A percentile compares a stretch with the other conserved stretches of the same genome.
These are phyloP conservation scores for Herpetotheres cachinnans DNA, from an alignment of 2,113 vertebrate genomes.

Conservation along the genomic window DNA sequence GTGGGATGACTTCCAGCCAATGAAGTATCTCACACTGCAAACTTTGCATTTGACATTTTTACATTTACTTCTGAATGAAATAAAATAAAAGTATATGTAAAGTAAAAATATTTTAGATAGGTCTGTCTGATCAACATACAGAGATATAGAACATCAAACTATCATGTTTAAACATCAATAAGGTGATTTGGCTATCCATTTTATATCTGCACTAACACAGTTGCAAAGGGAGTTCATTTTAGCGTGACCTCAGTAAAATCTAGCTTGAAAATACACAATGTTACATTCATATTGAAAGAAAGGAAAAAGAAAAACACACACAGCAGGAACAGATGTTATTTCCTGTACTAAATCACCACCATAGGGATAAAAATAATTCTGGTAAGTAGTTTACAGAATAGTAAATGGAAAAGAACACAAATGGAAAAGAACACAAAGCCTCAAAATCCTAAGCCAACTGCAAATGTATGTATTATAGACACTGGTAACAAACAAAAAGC, in stretches of 20 bases:
- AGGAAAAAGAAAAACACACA: neutral
- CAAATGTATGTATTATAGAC: neutral
- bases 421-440: neutral
- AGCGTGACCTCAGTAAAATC: neutral
- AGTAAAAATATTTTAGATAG: neutral
- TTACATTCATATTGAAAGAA: conserved; percentile 3
- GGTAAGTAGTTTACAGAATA: neutral
- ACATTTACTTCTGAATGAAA: neutral
- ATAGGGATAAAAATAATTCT: neutral
- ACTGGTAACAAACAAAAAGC: neutral
- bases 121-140: neutral
- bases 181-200: neutral
- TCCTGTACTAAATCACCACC: conserved; percentile 25
- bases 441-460: neutral
- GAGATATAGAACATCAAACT: neutral
- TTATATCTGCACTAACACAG: neutral
- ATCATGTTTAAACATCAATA: neutral
- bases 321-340: conserved; percentile 38
- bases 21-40: neutral
- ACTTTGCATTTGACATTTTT: neutral
- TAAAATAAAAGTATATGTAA: neutral
- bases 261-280: conserved; percentile 34
- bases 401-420: neutral
- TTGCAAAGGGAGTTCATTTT: neutral
- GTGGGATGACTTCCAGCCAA: neutral